Percentiles rank a stretch among this genome's conserved stretches.
Evolutionary conservation across 2,113 vertebrate species (phyloP).

Genomic region (Hyla sarda): DNA sequence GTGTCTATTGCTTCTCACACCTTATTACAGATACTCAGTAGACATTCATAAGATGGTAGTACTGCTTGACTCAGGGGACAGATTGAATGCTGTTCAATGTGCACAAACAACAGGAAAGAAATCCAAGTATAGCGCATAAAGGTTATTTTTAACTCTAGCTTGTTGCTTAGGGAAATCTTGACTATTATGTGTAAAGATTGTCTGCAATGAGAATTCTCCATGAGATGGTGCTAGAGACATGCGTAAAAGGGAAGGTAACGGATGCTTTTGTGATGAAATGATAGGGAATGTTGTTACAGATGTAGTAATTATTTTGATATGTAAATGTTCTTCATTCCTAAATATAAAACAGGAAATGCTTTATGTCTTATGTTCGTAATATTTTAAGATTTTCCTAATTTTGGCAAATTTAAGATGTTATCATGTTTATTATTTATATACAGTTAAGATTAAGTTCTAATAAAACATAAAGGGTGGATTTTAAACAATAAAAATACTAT

Average conservation of each 20-base stretch:
- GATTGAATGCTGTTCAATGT: conserved; percentile 45
- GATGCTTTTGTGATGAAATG: neutral
- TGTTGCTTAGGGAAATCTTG: conserved; percentile 53
- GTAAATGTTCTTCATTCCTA: neutral
- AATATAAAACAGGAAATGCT: neutral
- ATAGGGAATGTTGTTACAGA: neutral
- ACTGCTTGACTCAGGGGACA: conserved; percentile 7
- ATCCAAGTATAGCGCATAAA: conserved; percentile 45
- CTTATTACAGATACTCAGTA: conserved; percentile 24
- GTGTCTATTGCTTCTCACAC: neutral
- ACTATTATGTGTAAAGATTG: neutral
- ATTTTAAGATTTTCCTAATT: neutral
- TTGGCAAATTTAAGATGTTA: neutral
- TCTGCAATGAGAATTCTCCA: neutral
- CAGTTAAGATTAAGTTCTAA: neutral
- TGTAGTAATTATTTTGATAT: neutral
- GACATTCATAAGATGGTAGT: neutral
- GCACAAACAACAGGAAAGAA: conserved; percentile 42
- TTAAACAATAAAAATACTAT: neutral
- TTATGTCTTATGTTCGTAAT: neutral
- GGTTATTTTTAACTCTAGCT: conserved; percentile 57
- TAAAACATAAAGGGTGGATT: neutral
- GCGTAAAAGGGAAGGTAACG: neutral
- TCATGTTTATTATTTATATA: neutral
- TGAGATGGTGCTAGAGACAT: conserved; percentile 9